Percentiles rank a stretch among this genome's conserved stretches.
Conservation (phyloP, 2,797 vertebrate species). For the Poecilia velifera region DNA sequence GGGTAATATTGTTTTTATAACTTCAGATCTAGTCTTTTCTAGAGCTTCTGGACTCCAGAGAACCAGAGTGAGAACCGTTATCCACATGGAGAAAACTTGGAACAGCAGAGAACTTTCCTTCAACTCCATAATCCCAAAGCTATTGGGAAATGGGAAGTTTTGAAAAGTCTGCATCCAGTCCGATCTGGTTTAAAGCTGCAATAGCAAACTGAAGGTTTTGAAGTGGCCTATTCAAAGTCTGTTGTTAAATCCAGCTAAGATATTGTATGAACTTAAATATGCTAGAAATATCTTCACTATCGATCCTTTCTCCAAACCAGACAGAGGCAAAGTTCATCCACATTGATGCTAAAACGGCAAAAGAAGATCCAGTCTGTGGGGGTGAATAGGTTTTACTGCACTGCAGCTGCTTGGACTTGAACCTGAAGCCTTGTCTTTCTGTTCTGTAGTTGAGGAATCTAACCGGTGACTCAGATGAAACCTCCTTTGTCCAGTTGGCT, state of each 20-base stretch:
- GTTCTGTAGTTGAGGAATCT: constrained; percentile 55
- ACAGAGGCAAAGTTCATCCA: neutral
- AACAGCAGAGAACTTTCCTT: neutral
- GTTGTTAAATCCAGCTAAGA: neutral
- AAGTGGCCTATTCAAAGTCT: neutral
- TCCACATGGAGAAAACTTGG: neutral
- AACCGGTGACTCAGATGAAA: constrained; percentile 66
- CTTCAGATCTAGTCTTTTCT: neutral
- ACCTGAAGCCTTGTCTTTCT: constrained; percentile 57
- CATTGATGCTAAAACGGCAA: neutral
- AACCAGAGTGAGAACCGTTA: neutral
- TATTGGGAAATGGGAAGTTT: neutral
- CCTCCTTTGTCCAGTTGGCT: constrained; percentile 33
- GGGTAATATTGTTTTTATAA: neutral
- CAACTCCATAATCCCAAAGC: neutral
- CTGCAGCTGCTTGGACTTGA: constrained; percentile 18
- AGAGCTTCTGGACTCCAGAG: neutral
- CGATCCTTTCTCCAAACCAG: neutral
- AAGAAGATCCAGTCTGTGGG: no score
- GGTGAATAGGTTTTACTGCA: no score
- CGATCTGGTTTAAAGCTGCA: neutral
- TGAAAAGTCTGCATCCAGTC: neutral
- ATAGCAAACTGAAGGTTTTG: neutral
- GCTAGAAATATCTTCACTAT: neutral
- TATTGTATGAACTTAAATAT: neutral